A percentile compares a stretch with the other conserved stretches of the same genome.
Conservation (phyloP, 1,140 invertebrate species). For the Zaprionus lachaisei region DNA sequence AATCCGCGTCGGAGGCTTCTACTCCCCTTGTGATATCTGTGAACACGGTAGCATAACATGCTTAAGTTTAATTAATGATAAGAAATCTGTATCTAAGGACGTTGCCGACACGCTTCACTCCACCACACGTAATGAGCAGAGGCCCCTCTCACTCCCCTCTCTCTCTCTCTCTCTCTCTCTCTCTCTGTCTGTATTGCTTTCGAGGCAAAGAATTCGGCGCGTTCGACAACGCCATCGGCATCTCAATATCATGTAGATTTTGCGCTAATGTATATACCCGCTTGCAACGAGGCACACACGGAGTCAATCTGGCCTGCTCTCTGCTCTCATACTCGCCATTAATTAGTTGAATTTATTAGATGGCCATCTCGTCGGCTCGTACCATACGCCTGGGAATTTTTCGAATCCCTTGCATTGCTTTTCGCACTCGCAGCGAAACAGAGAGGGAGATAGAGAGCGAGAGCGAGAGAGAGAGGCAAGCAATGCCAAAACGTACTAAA, state of each 20-base stretch:
- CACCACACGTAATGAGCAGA: conserved; percentile 40
- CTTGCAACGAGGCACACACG: conserved; percentile 8
- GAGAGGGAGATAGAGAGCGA: background rate
- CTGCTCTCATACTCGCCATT: conserved; percentile 82
- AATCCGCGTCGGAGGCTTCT: background rate
- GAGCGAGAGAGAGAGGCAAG: background rate
- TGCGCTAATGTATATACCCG: conserved; percentile 78
- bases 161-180: conserved; percentile 13
- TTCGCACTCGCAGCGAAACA: conserved; percentile 54
- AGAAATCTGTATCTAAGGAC: conserved; percentile 84
- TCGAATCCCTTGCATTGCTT: conserved; percentile 75
- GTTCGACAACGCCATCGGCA: conserved; percentile 56
- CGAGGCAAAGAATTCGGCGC: conserved; percentile 60
- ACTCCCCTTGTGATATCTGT: conserved; percentile 61
- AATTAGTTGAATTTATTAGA: conserved; percentile 84
- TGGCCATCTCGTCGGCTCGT: conserved; percentile 65
- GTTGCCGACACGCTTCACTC: conserved; percentile 56
- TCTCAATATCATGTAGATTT: conserved; percentile 84
- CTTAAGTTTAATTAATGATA: conserved; percentile 84
- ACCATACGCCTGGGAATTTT: conserved; percentile 80
- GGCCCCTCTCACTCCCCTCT: background rate
- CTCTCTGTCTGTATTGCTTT: conserved; percentile 20
- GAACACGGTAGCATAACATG: conserved; percentile 84
- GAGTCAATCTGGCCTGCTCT: conserved; percentile 76
- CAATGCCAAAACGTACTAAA: conserved; percentile 34